Evolutionary conservation across 2,888 invertebrate genomes (phyloP).

Genomic region (Lepidocyrtoides sp.): DNA sequence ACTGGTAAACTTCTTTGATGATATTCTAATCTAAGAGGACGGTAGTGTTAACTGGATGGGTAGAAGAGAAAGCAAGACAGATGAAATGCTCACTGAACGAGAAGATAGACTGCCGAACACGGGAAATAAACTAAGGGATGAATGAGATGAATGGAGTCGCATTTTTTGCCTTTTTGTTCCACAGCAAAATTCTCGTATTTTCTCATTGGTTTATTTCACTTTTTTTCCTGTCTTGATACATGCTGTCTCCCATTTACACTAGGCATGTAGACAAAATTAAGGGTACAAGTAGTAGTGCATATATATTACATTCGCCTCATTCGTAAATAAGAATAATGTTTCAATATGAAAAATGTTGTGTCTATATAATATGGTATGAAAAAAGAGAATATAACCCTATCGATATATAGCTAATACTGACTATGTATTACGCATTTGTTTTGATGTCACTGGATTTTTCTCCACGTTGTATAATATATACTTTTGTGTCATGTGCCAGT

Average conservation of each 20-base stretch:
- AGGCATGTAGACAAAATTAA: too few relatives aligned
- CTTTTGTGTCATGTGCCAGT: too few relatives aligned
- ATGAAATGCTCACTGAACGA: slow-evolving; percentile 75
- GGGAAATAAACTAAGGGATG: slow-evolving; percentile 74
- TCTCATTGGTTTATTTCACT: slow-evolving; percentile 40
- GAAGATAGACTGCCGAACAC: slow-evolving; percentile 77
- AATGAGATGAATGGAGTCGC: slow-evolving; percentile 72
- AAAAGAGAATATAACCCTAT: background rate
- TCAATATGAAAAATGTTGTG: background rate
- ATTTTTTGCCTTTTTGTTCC: slow-evolving; percentile 45
- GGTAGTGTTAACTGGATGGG: slow-evolving; percentile 32
- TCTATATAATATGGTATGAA: background rate
- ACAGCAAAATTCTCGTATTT: background rate
- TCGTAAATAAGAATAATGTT: background rate
- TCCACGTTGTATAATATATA: background rate
- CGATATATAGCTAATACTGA: too few relatives aligned
- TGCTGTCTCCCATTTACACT: background rate
- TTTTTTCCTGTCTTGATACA: slow-evolving; percentile 15
- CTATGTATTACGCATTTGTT: background rate
- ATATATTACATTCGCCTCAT: background rate
- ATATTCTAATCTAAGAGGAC: slow-evolving; percentile 69
- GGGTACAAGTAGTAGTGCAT: background rate
- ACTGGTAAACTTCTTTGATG: slow-evolving; percentile 18
- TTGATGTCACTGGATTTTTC: background rate
- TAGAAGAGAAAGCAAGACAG: slow-evolving; percentile 56